A percentile compares a stretch with the other conserved stretches of the same genome.
phyloP scores from a whole-genome alignment of 2,797 vertebrate genomes.

The Rousettus madagascariensis region DNA sequence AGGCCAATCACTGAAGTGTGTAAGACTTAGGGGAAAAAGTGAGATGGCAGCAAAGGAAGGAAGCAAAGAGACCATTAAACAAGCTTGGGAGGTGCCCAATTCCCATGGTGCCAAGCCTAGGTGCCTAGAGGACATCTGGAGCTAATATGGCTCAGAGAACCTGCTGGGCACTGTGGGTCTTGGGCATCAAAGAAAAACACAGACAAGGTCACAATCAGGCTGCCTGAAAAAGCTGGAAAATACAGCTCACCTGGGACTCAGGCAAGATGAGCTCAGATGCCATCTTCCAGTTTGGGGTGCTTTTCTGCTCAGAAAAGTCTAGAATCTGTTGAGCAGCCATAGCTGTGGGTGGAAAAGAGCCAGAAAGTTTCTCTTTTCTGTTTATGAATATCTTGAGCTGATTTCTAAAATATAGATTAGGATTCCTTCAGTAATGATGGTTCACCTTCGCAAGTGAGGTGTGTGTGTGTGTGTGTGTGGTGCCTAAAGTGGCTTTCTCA shows the following conservation, averaged over 20 bases:
- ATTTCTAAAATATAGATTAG: neutral
- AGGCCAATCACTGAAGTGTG: neutral
- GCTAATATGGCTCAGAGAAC: neutral
- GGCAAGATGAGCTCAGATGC: neutral
- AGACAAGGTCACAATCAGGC: neutral
- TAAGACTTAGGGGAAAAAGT: neutral
- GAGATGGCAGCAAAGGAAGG: slow-evolving; percentile 12
- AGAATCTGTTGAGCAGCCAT: neutral
- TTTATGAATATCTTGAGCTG: slow-evolving; percentile 10
- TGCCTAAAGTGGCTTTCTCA: neutral
- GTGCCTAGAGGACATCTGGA: neutral
- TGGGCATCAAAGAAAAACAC: neutral
- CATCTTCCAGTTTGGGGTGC: slow-evolving; percentile 3
- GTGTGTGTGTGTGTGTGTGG: too few species aligned
- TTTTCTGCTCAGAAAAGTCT: slow-evolving; percentile 33
- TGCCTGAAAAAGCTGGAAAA: neutral
- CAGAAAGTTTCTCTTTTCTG: slow-evolving; percentile 36
- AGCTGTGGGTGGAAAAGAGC: slow-evolving; percentile 56
- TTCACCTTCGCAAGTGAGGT: neutral
- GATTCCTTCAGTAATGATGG: neutral
- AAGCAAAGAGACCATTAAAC: neutral
- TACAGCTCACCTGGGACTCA: slow-evolving; percentile 46
- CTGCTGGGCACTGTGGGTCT: neutral
- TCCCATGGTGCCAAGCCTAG: neutral
- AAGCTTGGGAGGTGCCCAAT: neutral